Evolutionary conservation across 2,888 invertebrate species (phyloP).

Genomic region (Nomada fucata): DNA sequence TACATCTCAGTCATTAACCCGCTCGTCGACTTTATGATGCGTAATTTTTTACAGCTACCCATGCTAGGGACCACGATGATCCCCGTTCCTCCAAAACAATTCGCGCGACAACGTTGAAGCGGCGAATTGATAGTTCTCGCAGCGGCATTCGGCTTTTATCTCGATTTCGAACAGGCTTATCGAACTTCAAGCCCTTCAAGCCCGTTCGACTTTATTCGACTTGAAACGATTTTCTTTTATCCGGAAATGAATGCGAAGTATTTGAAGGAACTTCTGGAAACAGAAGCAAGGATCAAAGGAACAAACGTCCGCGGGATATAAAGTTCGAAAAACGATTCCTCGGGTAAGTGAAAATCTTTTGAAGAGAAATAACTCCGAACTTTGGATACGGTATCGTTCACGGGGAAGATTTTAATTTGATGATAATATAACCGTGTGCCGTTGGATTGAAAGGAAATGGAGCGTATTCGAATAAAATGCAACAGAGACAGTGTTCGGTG

Average conservation of each 20-base stretch:
- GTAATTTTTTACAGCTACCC: not conserved
- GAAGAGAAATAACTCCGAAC: not conserved
- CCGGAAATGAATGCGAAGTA: not conserved
- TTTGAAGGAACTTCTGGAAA: not conserved
- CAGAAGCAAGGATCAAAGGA: constrained; percentile 8
- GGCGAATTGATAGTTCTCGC: not conserved
- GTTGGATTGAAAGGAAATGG: not conserved
- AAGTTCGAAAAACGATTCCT: not conserved
- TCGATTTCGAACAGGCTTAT: not conserved
- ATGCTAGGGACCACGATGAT: not conserved
- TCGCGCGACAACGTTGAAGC: not conserved
- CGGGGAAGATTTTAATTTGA: not conserved
- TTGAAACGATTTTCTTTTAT: constrained; percentile 3
- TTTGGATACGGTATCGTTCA: not conserved
- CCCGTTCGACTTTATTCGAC: constrained; percentile 1
- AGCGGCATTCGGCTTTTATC: not conserved
- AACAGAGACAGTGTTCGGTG: not conserved
- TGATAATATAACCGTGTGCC: not conserved
- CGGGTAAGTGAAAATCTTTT: not conserved
- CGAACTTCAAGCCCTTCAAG: not conserved
- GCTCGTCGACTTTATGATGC: constrained; percentile 2
- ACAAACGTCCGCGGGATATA: not conserved
- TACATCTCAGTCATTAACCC: constrained; percentile 19
- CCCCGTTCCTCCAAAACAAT: not conserved
- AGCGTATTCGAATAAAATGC: not conserved